These are phyloP conservation scores for Penelope pileata DNA, from an alignment of 2,113 vertebrate genomes.

Conservation along the genomic window DNA sequence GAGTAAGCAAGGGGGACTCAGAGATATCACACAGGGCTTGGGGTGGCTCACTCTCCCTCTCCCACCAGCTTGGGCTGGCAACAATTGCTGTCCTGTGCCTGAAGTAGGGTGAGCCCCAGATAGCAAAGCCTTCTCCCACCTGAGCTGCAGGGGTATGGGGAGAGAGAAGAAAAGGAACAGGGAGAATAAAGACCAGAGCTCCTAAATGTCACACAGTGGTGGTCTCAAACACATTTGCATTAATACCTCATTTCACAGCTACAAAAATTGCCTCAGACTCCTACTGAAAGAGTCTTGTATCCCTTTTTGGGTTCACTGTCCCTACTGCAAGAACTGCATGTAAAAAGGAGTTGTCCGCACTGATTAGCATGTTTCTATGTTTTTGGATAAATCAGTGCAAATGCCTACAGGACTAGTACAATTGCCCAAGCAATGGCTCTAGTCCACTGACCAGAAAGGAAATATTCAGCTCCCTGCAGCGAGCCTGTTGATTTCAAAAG, in stretches of 20 bases:
- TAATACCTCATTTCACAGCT: conserved; percentile 1
- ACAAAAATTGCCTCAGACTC: neutral
- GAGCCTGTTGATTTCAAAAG: conserved; percentile 38
- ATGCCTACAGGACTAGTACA: neutral
- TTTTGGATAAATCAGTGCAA: neutral
- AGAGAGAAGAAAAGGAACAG: neutral
- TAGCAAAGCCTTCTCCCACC: neutral
- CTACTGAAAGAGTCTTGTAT: neutral
- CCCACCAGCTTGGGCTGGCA: neutral
- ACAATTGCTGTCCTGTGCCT: neutral
- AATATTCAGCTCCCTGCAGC: neutral
- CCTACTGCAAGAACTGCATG: neutral
- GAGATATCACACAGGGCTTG: rapidly evolving
- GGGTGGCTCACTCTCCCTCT: neutral
- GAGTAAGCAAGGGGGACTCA: neutral
- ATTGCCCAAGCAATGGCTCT: neutral
- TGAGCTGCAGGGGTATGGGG: neutral
- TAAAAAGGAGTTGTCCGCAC: neutral
- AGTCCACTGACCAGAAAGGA: conserved; percentile 25
- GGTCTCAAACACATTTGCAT: neutral
- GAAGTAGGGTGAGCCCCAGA: neutral
- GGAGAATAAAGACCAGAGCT: neutral
- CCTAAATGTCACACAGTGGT: neutral
- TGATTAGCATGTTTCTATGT: neutral
- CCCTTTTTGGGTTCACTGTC: neutral